Percentiles rank a stretch among this genome's conserved stretches.
phyloP scores from a whole-genome alignment of 37 sponge, comb jelly and placozoan genomes.

The Mnemiopsis leidyi region DNA sequence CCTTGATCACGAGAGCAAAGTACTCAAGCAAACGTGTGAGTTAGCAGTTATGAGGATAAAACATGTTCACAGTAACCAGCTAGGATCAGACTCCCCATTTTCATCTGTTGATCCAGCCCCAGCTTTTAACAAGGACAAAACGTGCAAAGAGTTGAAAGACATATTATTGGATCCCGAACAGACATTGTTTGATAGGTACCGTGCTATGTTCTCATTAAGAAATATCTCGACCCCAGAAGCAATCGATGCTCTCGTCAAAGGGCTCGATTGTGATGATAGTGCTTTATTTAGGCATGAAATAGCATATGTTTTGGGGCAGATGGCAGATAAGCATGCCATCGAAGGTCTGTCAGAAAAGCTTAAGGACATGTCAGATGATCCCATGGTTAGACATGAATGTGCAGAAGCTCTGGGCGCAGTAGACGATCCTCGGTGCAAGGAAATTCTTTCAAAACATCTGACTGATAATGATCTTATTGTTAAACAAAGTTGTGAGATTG shows the following conservation, averaged over 20 bases:
- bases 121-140: conserved; percentile 70
- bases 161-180: conserved; percentile 69
- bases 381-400: conserved; percentile 98
- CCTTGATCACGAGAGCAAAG: conserved; percentile 64
- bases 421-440: conserved; percentile 74
- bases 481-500: conserved; percentile 93
- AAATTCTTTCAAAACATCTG: conserved; percentile 70
- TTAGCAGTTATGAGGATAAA: conserved; percentile 53
- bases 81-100: neutral
- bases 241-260: conserved; percentile 72
- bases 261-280: conserved; percentile 74
- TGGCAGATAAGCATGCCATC: conserved; percentile 79
- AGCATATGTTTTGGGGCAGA: conserved; percentile 96
- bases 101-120: conserved; percentile 96
- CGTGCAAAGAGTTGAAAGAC: neutral
- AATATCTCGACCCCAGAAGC: conserved; percentile 76
- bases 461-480: conserved; percentile 81
- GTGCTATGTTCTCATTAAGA: conserved; percentile 91
- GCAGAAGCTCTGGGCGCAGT: conserved; percentile 98
- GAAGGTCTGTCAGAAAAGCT: conserved; percentile 72
- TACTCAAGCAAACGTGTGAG: conserved; percentile 10
- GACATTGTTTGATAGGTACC: conserved; percentile 81
- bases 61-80: neutral
- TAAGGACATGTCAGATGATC: conserved; percentile 73
- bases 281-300: conserved; percentile 92